A percentile compares a stretch with the other conserved stretches of the same genome.
Conservation (phyloP, 30 jellyfish, hydroid and myxozoan species). For the Morbakka virulenta region DNA sequence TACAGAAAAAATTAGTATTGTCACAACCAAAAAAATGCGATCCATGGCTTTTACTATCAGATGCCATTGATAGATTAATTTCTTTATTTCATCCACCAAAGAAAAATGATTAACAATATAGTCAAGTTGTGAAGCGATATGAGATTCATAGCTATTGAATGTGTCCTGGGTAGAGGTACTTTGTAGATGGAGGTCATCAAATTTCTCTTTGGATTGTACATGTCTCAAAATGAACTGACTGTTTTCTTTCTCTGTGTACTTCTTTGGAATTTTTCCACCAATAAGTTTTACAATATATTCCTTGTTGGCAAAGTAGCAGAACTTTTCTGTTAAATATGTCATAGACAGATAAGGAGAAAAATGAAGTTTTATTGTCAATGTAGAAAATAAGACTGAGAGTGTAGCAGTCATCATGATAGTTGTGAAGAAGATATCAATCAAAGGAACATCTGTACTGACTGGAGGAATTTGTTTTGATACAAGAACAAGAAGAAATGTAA, state of each 20-base stretch:
- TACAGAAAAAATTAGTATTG: too few relatives aligned
- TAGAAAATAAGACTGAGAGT: conserved; percentile 22
- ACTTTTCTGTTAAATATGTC: background rate
- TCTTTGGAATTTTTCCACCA: background rate
- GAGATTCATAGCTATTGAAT: too few relatives aligned
- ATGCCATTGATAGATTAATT: background rate
- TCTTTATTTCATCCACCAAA: background rate
- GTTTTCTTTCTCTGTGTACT: background rate
- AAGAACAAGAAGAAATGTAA: conserved; percentile 17
- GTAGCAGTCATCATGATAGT: conserved; percentile 17
- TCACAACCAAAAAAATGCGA: background rate
- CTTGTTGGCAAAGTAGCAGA: background rate
- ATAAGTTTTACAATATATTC: too few relatives aligned
- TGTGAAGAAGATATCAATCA: conserved; percentile 8
- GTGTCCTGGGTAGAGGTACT: too few relatives aligned
- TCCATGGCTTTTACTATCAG: background rate
- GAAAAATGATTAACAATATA: background rate
- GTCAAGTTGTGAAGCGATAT: background rate
- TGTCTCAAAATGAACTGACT: background rate
- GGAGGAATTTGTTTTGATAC: conserved; percentile 50
- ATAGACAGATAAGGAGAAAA: background rate
- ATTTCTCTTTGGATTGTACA: too few relatives aligned
- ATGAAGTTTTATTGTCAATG: conserved; percentile 8
- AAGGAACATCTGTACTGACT: conserved; percentile 39
- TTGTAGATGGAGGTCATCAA: too few relatives aligned